These are phyloP conservation scores for Clarias fuscus DNA, from an alignment of 2,797 vertebrate species.

Conservation along the genomic window DNA sequence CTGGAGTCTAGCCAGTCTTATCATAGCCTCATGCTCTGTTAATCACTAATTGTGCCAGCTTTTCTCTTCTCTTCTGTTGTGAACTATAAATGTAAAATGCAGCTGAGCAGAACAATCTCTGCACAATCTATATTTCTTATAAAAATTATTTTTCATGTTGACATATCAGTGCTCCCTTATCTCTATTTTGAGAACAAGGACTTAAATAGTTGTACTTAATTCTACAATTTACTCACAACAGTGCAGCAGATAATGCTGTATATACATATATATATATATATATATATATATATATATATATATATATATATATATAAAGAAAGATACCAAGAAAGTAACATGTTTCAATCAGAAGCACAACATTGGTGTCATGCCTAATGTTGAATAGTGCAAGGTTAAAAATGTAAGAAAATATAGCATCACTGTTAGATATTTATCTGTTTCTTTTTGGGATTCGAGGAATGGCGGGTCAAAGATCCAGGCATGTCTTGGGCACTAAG, in stretches of 20 bases:
- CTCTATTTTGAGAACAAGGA: constrained; percentile 11
- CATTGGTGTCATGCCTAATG: constrained; percentile 6
- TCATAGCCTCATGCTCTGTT: constrained; percentile 31
- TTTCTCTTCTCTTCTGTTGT: constrained; percentile 25
- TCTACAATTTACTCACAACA: not conserved
- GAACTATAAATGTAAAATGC: constrained; percentile 39
- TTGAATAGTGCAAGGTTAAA: constrained; percentile 22
- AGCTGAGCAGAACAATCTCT: constrained; percentile 26
- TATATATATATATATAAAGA: too few relatives aligned
- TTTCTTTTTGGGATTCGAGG: constrained; percentile 31
- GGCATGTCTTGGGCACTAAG: constrained; percentile 12
- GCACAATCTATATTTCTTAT: not conserved
- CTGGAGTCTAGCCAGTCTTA: constrained; percentile 17
- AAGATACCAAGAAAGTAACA: not conserved
- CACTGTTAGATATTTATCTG: constrained; percentile 10
- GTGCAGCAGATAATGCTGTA: not conserved
- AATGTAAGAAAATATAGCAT: not conserved
- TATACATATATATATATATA: not conserved
- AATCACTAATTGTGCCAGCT: constrained; percentile 39
- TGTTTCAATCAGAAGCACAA: constrained; percentile 15
- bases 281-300: too few relatives aligned
- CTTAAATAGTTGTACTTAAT: not conserved
- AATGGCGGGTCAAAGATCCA: constrained; percentile 24
- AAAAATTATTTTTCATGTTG: constrained; percentile 29
- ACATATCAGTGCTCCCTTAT: not conserved